Percentiles rank a stretch among this genome's conserved stretches.
These are phyloP conservation scores for Pyrrhura leucotis DNA, from an alignment of 2,797 vertebrate species.

Conservation along the genomic window DNA sequence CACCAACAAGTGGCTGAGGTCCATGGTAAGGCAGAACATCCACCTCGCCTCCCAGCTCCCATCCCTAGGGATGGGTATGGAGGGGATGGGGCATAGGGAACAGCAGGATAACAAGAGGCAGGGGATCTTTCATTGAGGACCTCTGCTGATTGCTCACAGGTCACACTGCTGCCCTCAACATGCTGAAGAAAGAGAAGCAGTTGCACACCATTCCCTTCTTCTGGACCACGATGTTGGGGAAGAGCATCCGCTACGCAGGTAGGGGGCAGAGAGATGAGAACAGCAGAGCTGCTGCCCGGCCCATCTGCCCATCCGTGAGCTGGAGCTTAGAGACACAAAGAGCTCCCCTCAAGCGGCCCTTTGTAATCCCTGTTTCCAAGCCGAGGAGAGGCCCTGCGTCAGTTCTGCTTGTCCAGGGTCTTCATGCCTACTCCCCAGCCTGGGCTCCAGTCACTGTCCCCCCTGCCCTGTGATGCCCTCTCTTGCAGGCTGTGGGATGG, in stretches of 20 bases:
- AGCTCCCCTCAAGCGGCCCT: neutral
- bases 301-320: neutral
- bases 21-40: slow-evolving; percentile 78
- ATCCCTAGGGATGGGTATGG: accelerated
- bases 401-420: neutral
- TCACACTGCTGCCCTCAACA: slow-evolving; percentile 85
- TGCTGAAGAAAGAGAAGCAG: slow-evolving; percentile 78
- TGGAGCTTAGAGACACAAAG: neutral
- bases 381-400: neutral
- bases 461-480: accelerated
- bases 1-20: slow-evolving; percentile 91
- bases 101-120: neutral
- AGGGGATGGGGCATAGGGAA: neutral
- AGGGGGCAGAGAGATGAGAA: neutral
- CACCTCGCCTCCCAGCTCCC: neutral
- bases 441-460: neutral
- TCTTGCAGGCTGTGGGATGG: slow-evolving; percentile 83
- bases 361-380: neutral
- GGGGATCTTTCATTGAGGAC: neutral
- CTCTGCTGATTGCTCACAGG: slow-evolving; percentile 68
- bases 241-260: slow-evolving; percentile 88
- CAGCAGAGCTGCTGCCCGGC: neutral
- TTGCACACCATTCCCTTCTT: slow-evolving; percentile 87
- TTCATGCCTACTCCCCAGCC: neutral
- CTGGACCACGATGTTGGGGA: slow-evolving; percentile 86